Conservation (phyloP, 2,888 invertebrate species). For the Mycalesis mineus region DNA sequence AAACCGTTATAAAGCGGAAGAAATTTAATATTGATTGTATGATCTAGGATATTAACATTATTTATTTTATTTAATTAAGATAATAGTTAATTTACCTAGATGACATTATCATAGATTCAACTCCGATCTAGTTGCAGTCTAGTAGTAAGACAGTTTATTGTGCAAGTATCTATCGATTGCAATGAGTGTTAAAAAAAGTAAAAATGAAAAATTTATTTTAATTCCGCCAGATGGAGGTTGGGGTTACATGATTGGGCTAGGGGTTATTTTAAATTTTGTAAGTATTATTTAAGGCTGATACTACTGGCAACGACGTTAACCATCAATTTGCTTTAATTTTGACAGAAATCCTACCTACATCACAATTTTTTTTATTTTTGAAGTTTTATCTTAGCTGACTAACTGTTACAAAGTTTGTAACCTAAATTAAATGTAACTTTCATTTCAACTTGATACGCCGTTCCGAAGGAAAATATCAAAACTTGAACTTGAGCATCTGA, state of each 20-base stretch:
- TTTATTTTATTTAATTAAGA: constrained; percentile 24
- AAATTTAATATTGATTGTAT: not conserved
- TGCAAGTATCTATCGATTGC: not conserved
- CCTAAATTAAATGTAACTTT: no score
- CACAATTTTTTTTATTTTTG: no score
- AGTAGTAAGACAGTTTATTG: not conserved
- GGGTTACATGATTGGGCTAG: constrained; percentile 82
- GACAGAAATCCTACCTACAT: no score
- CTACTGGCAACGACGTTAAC: no score
- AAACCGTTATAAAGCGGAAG: no score
- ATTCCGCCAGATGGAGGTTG: constrained; percentile 83
- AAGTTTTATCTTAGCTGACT: no score
- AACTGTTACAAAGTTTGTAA: no score
- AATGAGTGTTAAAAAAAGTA: constrained; percentile 39
- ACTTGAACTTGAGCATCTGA: no score
- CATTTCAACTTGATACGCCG: no score
- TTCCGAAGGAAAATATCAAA: no score
- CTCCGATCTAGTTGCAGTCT: not conserved
- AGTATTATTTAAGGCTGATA: constrained; percentile 54
- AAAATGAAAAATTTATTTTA: constrained; percentile 41
- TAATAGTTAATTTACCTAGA: constrained; percentile 12
- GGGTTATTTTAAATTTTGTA: constrained; percentile 79
- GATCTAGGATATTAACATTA: not conserved
- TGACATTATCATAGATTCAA: constrained; percentile 3
- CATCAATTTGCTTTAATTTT: no score